A percentile compares a stretch with the other conserved stretches of the same genome.
Conservation (phyloP, 2,113 vertebrate genomes). For the Colaptes auratus region DNA sequence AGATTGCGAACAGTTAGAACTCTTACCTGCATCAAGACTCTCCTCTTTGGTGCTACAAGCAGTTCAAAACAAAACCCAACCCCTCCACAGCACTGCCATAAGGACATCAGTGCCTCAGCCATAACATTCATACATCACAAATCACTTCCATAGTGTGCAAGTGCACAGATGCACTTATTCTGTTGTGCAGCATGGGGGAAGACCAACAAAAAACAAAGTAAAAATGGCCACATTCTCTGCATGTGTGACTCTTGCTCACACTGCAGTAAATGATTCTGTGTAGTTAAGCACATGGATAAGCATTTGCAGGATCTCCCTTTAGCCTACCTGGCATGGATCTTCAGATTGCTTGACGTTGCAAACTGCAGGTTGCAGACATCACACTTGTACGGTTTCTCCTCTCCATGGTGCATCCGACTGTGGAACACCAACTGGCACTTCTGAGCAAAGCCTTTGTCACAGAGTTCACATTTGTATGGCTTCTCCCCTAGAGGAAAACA, state of each 20-base stretch:
- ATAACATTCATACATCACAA: neutral
- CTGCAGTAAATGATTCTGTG: neutral
- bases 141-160: neutral
- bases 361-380: constrained; percentile 89
- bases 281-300: neutral
- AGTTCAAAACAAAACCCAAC: neutral
- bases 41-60: neutral
- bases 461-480: constrained; percentile 86
- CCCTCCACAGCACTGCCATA: neutral
- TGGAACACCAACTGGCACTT: constrained; percentile 93
- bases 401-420: constrained; percentile 91
- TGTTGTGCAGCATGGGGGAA: accelerated
- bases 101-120: neutral
- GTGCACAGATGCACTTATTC: neutral
- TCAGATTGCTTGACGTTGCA: constrained; percentile 90
- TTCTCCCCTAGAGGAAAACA: constrained; percentile 80
- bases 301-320: neutral
- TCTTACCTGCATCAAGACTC: neutral
- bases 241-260: neutral
- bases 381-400: constrained; percentile 90
- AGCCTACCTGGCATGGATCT: constrained; percentile 87
- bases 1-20: neutral
- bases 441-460: constrained; percentile 89
- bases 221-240: neutral
- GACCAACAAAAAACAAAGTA: accelerated